Conservation (phyloP, 1,140 invertebrate genomes). For the Temnothorax curvispinosus region DNA sequence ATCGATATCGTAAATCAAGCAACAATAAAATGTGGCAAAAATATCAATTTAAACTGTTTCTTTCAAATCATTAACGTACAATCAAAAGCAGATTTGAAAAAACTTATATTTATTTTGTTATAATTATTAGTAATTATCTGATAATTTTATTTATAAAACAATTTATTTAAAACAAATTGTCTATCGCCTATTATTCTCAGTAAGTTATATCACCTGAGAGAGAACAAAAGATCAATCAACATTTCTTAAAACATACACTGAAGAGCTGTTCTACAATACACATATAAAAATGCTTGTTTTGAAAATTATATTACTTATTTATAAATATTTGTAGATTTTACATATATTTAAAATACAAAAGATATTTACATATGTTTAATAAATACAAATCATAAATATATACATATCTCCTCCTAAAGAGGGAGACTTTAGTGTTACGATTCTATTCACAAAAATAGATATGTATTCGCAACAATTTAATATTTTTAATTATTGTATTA, state of each 20-base stretch:
- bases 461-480: conserved; percentile 45
- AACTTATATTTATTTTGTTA: not conserved
- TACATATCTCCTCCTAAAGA: not conserved
- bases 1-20: not conserved
- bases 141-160: conserved; percentile 24
- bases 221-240: not conserved
- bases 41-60: not conserved
- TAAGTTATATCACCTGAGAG: not conserved
- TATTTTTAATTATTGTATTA: conserved; percentile 22
- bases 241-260: conserved; percentile 29
- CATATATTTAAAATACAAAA: conserved; percentile 14
- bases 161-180: conserved; percentile 12
- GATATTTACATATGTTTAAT: conserved; percentile 39
- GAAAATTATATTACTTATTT: conserved; percentile 16
- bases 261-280: not conserved
- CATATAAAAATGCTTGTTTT: not conserved
- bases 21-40: not conserved
- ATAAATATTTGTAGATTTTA: conserved; percentile 9
- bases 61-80: too few relatives aligned
- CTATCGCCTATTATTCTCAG: not conserved
- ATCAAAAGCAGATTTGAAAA: not conserved
- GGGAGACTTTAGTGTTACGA: conserved; percentile 1
- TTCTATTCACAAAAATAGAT: conserved; percentile 25
- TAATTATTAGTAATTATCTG: not conserved
- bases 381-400: conserved; percentile 27